Conservation (phyloP, 2,888 invertebrate genomes). For the Nasonia oneida region DNA sequence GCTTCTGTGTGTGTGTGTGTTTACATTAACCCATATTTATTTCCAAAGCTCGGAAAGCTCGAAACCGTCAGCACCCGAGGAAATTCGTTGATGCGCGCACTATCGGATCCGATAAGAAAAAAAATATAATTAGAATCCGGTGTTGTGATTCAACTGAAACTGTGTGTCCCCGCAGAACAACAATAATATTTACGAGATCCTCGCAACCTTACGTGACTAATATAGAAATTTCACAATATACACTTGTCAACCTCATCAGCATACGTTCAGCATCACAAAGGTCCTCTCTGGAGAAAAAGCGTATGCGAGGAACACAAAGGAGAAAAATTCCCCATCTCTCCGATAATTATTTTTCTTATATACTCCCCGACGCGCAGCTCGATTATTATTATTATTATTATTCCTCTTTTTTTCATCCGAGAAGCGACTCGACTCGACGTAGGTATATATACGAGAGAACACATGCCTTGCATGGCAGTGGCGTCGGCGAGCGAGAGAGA, state of each 20-base stretch:
- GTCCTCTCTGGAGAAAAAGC: neutral
- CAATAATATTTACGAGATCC: neutral
- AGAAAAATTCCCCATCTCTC: neutral
- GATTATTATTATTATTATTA: neutral
- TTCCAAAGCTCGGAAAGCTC: conserved; percentile 8
- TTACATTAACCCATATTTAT: neutral
- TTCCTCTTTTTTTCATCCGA: neutral
- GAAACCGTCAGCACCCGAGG: conserved; percentile 7
- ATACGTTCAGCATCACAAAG: neutral
- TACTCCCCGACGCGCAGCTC: neutral
- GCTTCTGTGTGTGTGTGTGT: too few relatives aligned
- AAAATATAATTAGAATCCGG: neutral
- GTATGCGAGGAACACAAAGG: neutral
- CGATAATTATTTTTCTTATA: conserved; percentile 8
- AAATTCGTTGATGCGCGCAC: neutral
- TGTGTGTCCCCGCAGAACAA: neutral
- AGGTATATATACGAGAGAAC: neutral
- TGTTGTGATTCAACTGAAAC: neutral
- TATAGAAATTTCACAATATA: neutral
- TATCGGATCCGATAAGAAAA: neutral
- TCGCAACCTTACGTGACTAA: neutral
- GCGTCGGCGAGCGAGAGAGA: neutral
- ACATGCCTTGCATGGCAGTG: neutral
- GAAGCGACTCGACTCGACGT: conserved; percentile 20
- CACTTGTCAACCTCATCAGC: neutral